A percentile compares a stretch with the other conserved stretches of the same genome.
Conservation (phyloP, 2,113 vertebrate genomes). For the Synodontis membranacea region DNA sequence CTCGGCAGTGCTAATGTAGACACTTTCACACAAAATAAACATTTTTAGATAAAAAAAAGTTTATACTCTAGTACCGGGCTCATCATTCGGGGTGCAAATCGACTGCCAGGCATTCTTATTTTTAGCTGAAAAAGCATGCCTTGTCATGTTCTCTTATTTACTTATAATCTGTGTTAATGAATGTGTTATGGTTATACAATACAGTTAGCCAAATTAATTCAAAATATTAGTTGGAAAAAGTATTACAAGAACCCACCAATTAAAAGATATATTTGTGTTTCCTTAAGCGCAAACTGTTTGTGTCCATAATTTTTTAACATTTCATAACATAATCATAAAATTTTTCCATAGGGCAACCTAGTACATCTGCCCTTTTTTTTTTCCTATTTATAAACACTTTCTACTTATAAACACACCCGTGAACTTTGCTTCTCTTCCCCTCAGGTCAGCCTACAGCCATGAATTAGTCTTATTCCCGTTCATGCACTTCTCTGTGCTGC, state of each 20-base stretch:
- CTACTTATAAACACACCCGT: neutral
- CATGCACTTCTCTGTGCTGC: neutral
- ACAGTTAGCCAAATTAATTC: neutral
- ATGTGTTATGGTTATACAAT: neutral
- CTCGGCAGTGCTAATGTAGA: conserved; percentile 1
- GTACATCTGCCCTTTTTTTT: neutral
- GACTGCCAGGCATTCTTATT: too few relatives aligned
- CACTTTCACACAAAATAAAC: too few relatives aligned
- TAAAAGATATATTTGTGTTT: too few relatives aligned
- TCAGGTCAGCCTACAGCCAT: neutral
- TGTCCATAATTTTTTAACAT: too few relatives aligned
- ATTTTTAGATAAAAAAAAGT: too few relatives aligned
- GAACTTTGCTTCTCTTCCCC: neutral
- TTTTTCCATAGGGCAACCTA: neutral
- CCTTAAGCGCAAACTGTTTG: neutral
- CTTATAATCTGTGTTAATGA: neutral
- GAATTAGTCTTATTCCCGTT: neutral
- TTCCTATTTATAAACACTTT: too few relatives aligned
- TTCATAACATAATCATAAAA: neutral
- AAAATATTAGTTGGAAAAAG: neutral
- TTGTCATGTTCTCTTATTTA: neutral
- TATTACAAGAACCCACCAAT: neutral
- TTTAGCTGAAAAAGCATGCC: neutral
- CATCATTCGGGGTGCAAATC: too few relatives aligned
- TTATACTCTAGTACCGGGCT: neutral